Evolutionary conservation across 2,888 invertebrate genomes (phyloP).

Genomic region (Trichopria drosophilae): DNA sequence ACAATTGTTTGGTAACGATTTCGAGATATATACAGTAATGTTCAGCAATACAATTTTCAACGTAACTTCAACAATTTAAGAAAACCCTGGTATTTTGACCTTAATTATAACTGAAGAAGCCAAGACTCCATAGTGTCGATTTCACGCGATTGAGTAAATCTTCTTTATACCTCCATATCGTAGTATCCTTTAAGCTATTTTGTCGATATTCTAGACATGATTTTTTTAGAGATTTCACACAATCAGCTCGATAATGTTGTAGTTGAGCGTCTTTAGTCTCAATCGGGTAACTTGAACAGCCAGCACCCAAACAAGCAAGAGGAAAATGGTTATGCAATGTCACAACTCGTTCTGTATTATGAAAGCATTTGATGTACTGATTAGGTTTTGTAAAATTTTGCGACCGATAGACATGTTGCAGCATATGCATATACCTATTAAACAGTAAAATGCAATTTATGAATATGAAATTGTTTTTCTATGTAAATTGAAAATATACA

Average conservation of each 20-base stretch:
- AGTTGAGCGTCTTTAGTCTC: conserved; percentile 82
- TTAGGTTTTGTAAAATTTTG: conserved; percentile 91
- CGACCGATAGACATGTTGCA: conserved; percentile 87
- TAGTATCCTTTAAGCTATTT: conserved; percentile 80
- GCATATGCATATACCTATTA: conserved; percentile 81
- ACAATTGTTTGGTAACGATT: no score
- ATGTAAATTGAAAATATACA: no score
- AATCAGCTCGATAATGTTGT: conserved; percentile 92
- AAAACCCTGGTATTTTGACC: no score
- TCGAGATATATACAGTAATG: no score
- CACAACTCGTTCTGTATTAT: conserved; percentile 85
- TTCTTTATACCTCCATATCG: conserved; percentile 86
- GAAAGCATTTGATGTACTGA: conserved; percentile 92
- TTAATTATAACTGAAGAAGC: conserved; percentile 74
- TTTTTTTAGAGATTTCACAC: conserved; percentile 84
- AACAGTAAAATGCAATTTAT: conserved; percentile 23
- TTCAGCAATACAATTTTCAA: no score
- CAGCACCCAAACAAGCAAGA: conserved; percentile 78
- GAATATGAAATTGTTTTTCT: no score
- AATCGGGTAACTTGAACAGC: conserved; percentile 82
- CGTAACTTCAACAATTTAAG: no score
- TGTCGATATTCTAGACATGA: conserved; percentile 80
- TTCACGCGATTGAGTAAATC: conserved; percentile 72
- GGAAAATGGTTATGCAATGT: conserved; percentile 93
- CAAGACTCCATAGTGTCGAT: conserved; percentile 71